These are phyloP conservation scores for Ptilorrhoa leucosticta DNA, from an alignment of 2,113 vertebrate genomes.

Conservation along the genomic window DNA sequence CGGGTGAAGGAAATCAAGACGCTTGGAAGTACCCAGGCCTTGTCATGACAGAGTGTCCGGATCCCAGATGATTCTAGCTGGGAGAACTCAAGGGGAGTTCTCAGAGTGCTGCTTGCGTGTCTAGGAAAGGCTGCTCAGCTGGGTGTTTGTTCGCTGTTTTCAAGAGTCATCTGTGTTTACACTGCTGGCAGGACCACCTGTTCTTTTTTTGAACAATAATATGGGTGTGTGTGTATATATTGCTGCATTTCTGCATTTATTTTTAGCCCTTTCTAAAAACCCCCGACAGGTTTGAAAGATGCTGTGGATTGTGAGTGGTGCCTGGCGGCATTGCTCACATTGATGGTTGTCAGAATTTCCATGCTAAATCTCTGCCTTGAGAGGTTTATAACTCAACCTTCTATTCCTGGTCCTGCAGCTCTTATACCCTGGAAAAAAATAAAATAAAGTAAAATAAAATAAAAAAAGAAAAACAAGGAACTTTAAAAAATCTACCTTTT, in stretches of 20 bases:
- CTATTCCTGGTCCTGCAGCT: slow-evolving; percentile 39
- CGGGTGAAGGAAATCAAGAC: slow-evolving; percentile 14
- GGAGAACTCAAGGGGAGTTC: not conserved
- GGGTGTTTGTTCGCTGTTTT: not conserved
- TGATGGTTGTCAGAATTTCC: slow-evolving; percentile 50
- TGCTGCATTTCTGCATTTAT: slow-evolving; percentile 51
- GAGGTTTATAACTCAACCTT: slow-evolving; percentile 31
- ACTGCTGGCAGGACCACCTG: slow-evolving; percentile 19
- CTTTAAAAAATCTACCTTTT: not conserved
- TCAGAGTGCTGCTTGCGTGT: not conserved
- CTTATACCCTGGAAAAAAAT: not conserved
- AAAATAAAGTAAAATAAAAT: not conserved
- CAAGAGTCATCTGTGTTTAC: slow-evolving; percentile 15
- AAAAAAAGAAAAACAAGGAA: not conserved
- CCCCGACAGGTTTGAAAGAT: slow-evolving; percentile 39
- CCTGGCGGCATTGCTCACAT: slow-evolving; percentile 30
- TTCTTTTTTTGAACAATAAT: slow-evolving; percentile 30
- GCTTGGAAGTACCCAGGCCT: not conserved
- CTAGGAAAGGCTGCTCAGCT: not conserved
- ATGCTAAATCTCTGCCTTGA: slow-evolving; percentile 54
- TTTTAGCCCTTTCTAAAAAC: slow-evolving; percentile 51
- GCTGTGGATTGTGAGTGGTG: slow-evolving; percentile 30
- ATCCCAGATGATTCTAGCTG: not conserved
- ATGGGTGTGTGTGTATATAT: not conserved
- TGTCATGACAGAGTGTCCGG: not conserved